Conservation (phyloP, 2,113 vertebrate species). For the Brachyhypopomus occidentalis region DNA sequence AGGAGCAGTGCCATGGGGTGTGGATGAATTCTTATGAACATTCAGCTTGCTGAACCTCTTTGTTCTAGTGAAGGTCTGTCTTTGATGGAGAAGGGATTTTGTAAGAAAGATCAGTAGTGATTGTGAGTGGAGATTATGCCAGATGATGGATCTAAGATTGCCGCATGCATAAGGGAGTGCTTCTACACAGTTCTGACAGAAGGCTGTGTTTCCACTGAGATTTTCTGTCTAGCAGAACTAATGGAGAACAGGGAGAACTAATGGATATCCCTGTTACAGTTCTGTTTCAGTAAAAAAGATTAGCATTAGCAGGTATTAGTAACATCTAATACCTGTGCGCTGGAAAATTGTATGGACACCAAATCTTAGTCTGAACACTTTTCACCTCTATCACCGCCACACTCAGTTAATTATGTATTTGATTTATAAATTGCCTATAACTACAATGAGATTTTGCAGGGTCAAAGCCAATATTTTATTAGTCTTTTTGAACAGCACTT, state of each 20-base stretch:
- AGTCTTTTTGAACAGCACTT: slow-evolving; percentile 23
- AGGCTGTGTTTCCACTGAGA: neutral
- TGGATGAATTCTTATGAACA: too few species aligned
- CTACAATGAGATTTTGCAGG: neutral
- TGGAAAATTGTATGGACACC: neutral
- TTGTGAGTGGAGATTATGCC: too few species aligned
- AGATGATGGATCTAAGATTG: too few species aligned
- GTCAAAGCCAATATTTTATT: neutral
- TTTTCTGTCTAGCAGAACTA: neutral
- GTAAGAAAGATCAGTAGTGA: neutral
- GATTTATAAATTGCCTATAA: too few species aligned
- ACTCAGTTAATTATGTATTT: neutral
- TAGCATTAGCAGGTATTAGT: neutral
- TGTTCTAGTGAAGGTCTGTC: too few species aligned
- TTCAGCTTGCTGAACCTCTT: too few species aligned
- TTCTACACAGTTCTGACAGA: neutral
- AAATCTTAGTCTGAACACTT: neutral
- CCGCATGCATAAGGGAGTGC: neutral
- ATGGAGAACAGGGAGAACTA: neutral
- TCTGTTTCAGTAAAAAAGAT: neutral
- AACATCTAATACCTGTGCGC: too few species aligned
- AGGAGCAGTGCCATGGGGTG: neutral
- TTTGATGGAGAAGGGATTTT: slow-evolving; percentile 14
- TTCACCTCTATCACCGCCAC: neutral
- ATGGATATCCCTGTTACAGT: neutral